phyloP scores from a whole-genome alignment of 2,888 invertebrate genomes.

The Iselma pallidipennis region DNA sequence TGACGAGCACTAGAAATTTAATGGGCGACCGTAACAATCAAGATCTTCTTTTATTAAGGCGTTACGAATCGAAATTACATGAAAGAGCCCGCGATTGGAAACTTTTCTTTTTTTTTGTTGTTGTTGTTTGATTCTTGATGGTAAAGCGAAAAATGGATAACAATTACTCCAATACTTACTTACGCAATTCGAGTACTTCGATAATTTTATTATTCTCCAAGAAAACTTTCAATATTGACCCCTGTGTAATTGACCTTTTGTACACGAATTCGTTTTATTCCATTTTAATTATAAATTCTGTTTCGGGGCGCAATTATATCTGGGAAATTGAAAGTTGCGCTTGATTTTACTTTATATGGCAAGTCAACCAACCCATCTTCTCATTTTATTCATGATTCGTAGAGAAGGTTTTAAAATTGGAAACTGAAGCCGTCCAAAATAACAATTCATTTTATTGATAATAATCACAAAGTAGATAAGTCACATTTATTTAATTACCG shows the following conservation, averaged over 20 bases:
- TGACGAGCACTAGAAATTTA: not conserved
- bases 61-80: not conserved
- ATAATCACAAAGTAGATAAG: not conserved
- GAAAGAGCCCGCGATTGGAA: not conserved
- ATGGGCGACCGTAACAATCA: not conserved
- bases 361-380: too few relatives aligned
- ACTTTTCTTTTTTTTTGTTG: too few relatives aligned
- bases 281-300: not conserved
- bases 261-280: not conserved
- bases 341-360: too few relatives aligned
- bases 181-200: not conserved
- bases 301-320: not conserved
- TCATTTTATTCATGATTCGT: too few relatives aligned
- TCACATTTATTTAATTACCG: not conserved
- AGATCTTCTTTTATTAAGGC: not conserved
- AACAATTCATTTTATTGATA: not conserved
- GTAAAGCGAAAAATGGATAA: not conserved
- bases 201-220: not conserved
- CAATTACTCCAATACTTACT: too few relatives aligned
- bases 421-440: too few relatives aligned
- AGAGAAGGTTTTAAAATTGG: too few relatives aligned
- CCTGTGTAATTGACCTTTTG: not conserved
- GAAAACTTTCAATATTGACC: constrained; percentile 1
- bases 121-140: too few relatives aligned
- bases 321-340: not conserved